phyloP scores from a whole-genome alignment of 1,140 invertebrate genomes.

The Popillia japonica region DNA sequence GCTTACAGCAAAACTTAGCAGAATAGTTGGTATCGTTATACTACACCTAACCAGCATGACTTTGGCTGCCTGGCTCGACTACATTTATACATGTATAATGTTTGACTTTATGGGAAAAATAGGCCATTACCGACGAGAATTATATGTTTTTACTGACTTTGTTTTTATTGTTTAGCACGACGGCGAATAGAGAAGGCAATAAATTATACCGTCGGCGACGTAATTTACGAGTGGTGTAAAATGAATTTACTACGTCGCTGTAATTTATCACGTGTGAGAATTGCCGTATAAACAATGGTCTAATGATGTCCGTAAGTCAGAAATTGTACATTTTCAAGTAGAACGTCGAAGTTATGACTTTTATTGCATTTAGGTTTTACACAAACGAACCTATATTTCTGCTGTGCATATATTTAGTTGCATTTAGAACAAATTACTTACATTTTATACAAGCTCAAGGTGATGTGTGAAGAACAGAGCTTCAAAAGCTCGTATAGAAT shows the following conservation, averaged over 20 bases:
- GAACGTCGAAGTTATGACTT: background rate
- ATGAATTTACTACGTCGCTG: conserved; percentile 22
- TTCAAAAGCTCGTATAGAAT: too few species aligned
- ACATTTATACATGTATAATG: conserved; percentile 19
- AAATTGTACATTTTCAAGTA: background rate
- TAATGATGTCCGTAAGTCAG: background rate
- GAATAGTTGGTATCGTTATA: conserved; percentile 14
- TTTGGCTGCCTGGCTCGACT: background rate
- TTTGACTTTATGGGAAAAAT: conserved; percentile 18
- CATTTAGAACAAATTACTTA: too few species aligned
- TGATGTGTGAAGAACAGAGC: too few species aligned
- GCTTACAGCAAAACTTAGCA: background rate
- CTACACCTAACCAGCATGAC: background rate
- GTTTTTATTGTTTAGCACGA: conserved; percentile 15
- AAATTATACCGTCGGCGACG: conserved; percentile 14
- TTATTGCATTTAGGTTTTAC: background rate
- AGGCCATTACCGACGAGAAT: background rate
- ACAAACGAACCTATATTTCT: background rate
- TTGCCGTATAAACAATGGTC: conserved; percentile 13
- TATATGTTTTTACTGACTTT: conserved; percentile 18
- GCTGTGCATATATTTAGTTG: too few species aligned
- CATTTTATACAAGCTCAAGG: too few species aligned
- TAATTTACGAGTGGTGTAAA: conserved; percentile 20
- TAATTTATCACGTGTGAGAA: conserved; percentile 26
- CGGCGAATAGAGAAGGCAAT: conserved; percentile 5